phyloP scores from a whole-genome alignment of 2,888 invertebrate species.

The Cephus nigrinus region DNA sequence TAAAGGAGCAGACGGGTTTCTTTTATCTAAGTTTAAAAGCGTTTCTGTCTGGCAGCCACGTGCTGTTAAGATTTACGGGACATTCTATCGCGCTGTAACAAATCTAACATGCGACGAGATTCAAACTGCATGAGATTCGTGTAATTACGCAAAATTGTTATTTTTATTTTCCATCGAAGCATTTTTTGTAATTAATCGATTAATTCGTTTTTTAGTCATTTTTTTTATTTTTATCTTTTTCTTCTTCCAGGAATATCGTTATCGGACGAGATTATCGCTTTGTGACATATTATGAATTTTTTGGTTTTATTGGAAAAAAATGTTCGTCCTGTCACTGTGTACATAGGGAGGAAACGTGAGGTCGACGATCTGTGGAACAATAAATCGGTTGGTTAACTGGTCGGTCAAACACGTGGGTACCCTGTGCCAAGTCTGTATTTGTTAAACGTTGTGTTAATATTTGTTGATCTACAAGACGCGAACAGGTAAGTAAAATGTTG shows the following conservation, averaged over 20 bases:
- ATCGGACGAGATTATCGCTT: neutral
- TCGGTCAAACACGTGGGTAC: neutral
- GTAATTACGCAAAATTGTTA: neutral
- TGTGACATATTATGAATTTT: neutral
- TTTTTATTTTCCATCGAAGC: neutral
- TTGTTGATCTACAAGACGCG: constrained; percentile 50
- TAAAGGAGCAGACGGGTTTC: neutral
- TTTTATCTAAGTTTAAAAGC: neutral
- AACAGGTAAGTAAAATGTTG: constrained; percentile 51
- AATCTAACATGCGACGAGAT: neutral
- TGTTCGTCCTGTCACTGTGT: neutral
- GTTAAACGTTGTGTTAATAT: constrained; percentile 48
- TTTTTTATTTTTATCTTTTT: neutral
- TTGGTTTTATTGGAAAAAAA: neutral
- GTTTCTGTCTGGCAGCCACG: neutral
- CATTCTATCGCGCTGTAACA: neutral
- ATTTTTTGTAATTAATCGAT: neutral
- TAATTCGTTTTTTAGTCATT: neutral
- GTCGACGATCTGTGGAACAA: neutral
- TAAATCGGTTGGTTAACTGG: neutral
- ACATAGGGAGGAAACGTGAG: neutral
- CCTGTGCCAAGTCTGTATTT: constrained; percentile 34
- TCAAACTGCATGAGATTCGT: neutral
- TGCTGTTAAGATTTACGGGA: neutral
- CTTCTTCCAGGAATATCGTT: neutral